Percentiles rank a stretch among this genome's conserved stretches.
These are phyloP conservation scores for Microctenopoma stevenorrisi DNA, from an alignment of 2,797 vertebrate genomes.

Conservation along the genomic window DNA sequence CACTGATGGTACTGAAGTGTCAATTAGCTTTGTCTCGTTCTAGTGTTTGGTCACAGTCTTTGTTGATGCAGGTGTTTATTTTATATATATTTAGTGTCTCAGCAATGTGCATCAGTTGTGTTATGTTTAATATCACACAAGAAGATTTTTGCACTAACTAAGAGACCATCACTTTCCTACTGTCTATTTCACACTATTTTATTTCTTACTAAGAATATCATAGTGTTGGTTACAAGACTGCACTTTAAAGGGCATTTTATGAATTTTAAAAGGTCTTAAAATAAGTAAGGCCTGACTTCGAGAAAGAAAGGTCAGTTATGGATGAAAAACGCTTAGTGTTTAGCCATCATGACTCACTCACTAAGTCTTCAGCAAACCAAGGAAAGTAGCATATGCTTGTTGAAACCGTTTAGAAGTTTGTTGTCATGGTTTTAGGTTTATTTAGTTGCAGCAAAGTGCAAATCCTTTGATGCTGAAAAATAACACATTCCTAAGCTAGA, in stretches of 20 bases:
- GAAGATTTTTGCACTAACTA: no score
- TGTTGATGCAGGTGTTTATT: slow-evolving; percentile 3
- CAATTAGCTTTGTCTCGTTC: not conserved
- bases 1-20: not conserved
- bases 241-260: not conserved
- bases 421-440: not conserved
- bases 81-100: not conserved
- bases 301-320: slow-evolving; percentile 24
- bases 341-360: slow-evolving; percentile 20
- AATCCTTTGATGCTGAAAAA: not conserved
- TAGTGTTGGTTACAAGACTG: not conserved
- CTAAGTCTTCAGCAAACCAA: slow-evolving; percentile 1
- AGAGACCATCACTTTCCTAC: no score
- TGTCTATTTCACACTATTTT: no score
- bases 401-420: not conserved
- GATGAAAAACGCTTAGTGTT: slow-evolving; percentile 37
- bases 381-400: slow-evolving; percentile 6
- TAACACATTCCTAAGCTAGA: no score
- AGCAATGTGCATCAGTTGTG: slow-evolving; percentile 1
- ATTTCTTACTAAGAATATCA: not conserved
- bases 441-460: not conserved
- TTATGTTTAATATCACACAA: not conserved
- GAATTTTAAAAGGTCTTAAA: not conserved
- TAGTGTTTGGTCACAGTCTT: not conserved
- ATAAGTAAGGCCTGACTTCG: not conserved